Evolutionary conservation across 2,797 vertebrate genomes (phyloP).

Genomic region (Loris lydekkerianus): DNA sequence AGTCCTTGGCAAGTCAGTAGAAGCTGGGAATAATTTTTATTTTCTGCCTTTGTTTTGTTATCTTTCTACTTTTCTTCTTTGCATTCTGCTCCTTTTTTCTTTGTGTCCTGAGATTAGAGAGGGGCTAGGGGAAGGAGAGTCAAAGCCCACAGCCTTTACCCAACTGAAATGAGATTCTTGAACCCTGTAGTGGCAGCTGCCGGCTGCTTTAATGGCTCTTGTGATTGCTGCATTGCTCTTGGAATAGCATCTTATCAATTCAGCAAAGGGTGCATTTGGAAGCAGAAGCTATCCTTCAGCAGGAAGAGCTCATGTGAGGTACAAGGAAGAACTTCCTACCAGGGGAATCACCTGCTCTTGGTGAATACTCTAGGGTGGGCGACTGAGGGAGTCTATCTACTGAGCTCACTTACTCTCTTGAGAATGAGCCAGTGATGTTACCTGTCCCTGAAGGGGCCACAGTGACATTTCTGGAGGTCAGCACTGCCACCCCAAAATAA

Average conservation of each 20-base stretch:
- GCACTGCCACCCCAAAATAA: not conserved
- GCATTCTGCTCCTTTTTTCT: not conserved
- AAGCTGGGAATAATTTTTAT: not conserved
- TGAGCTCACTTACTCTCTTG: not conserved
- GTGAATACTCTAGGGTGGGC: not conserved
- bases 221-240: not conserved
- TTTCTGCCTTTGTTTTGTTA: not conserved
- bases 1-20: slow-evolving; percentile 53
- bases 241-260: not conserved
- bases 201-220: not conserved
- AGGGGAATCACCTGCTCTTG: not conserved
- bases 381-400: not conserved
- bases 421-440: not conserved
- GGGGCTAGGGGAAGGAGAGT: not conserved
- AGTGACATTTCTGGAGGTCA: not conserved
- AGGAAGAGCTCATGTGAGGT: not conserved
- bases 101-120: not conserved
- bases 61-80: not conserved
- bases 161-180: not conserved
- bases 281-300: not conserved
- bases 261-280: not conserved
- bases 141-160: not conserved
- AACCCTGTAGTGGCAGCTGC: slow-evolving; percentile 4
- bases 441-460: not conserved
- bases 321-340: not conserved